Percentiles rank a stretch among this genome's conserved stretches.
phyloP scores from a whole-genome alignment of 2,113 vertebrate genomes.

The Sinocyclocheilus rhinocerous region DNA sequence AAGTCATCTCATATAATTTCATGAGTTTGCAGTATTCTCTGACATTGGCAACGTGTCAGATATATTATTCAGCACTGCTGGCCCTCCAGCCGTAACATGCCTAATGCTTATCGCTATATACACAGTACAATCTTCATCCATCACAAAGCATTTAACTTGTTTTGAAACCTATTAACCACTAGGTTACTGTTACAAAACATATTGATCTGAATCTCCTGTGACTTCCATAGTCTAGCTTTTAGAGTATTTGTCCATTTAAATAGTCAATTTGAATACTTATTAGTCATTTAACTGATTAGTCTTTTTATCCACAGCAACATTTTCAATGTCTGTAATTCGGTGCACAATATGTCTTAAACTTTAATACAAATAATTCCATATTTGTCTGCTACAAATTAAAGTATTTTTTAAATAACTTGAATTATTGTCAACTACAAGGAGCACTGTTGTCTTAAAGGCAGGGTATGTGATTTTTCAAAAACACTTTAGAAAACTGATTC shows the following conservation, averaged over 20 bases:
- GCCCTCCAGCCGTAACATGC: neutral
- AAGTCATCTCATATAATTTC: constrained; percentile 18
- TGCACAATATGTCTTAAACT: too few relatives aligned
- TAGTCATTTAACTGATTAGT: neutral
- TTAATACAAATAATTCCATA: too few relatives aligned
- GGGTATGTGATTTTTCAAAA: too few relatives aligned
- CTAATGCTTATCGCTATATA: neutral
- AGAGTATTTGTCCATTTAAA: neutral
- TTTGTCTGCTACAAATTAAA: too few relatives aligned
- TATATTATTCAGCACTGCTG: constrained; percentile 27
- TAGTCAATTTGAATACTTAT: neutral
- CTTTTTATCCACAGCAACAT: neutral
- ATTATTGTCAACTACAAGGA: neutral
- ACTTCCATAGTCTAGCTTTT: neutral
- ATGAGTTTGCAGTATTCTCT: constrained; percentile 28
- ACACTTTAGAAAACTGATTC: too few relatives aligned
- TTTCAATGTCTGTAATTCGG: too few relatives aligned
- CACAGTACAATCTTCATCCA: constrained; percentile 10
- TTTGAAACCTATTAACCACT: constrained; percentile 2
- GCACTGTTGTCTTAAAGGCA: neutral
- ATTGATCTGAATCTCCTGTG: constrained; percentile 5
- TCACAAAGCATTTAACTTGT: constrained; percentile 10
- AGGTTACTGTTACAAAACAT: constrained; percentile 16
- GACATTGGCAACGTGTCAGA: constrained; percentile 36
- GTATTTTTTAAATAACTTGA: too few relatives aligned